A percentile compares a stretch with the other conserved stretches of the same genome.
Evolutionary conservation across 53 echinoderm and acorn worm species (phyloP).

Genomic region (Antedon mediterranea): DNA sequence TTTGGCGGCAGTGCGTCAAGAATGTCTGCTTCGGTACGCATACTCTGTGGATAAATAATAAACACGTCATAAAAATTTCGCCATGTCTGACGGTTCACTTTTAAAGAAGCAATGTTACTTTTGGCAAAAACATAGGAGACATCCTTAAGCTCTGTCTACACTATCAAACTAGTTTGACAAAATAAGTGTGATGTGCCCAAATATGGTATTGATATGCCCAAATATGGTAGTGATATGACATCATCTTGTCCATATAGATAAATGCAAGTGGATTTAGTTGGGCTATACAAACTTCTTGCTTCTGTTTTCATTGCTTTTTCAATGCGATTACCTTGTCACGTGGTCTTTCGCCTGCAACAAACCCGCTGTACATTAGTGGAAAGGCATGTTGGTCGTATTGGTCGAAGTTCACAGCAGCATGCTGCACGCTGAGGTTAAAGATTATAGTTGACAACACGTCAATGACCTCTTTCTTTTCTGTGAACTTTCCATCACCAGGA

Average conservation of each 20-base stretch:
- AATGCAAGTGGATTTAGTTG: too few species aligned
- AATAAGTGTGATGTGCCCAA: too few species aligned
- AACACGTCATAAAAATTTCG: background rate
- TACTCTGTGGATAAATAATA: background rate
- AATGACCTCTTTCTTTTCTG: background rate
- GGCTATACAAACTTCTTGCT: too few species aligned
- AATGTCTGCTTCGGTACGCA: slow-evolving; percentile 18
- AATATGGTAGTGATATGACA: too few species aligned
- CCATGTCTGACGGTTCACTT: too few species aligned
- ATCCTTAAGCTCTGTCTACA: too few species aligned
- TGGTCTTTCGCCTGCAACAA: background rate
- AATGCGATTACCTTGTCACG: background rate
- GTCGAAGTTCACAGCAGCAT: slow-evolving; percentile 5
- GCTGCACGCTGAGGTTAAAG: background rate
- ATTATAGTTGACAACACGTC: background rate
- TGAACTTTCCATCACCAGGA: background rate
- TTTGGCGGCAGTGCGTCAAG: slow-evolving; percentile 17
- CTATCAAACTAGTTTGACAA: too few species aligned
- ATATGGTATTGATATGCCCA: too few species aligned
- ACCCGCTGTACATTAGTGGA: background rate
- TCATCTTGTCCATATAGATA: too few species aligned
- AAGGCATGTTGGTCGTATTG: background rate
- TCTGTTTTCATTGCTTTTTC: background rate
- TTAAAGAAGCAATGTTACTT: too few species aligned
- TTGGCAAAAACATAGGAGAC: too few species aligned